Percentiles rank a stretch among this genome's conserved stretches.
These are phyloP conservation scores for Rallus crepitans DNA, from an alignment of 2,797 vertebrate species.

Conservation along the genomic window DNA sequence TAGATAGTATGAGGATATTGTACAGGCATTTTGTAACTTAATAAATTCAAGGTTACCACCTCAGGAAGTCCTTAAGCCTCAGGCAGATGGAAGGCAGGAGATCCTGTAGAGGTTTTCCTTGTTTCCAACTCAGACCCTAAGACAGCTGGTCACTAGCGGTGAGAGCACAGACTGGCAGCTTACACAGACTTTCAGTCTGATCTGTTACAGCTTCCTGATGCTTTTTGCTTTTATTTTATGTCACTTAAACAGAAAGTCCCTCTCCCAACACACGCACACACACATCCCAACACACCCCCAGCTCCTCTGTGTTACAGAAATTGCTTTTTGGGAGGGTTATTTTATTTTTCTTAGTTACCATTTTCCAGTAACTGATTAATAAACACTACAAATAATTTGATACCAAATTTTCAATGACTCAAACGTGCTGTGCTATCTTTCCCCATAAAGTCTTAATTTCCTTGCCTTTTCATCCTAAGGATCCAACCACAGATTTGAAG, in stretches of 20 bases:
- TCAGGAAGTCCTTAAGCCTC: neutral
- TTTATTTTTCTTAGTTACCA: neutral
- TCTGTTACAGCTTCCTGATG: neutral
- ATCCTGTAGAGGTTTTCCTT: neutral
- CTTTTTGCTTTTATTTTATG: neutral
- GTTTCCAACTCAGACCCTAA: neutral
- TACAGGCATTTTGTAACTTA: neutral
- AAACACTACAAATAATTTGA: neutral
- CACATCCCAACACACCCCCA: no score
- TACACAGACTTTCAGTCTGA: neutral
- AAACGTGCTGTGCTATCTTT: neutral
- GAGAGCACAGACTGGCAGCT: neutral
- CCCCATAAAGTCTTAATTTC: neutral
- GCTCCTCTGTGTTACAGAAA: neutral
- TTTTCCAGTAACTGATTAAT: neutral
- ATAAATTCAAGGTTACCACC: neutral
- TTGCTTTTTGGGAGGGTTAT: neutral
- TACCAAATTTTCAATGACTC: neutral
- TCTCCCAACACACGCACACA: accelerated
- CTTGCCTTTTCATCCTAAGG: neutral
- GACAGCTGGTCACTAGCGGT: accelerated
- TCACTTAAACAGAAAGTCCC: neutral
- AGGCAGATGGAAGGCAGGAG: neutral
- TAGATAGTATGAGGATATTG: neutral
- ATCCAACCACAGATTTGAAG: neutral